Evolutionary conservation across 1,140 invertebrate genomes (phyloP).

Genomic region (Oedothorax gibbosus): DNA sequence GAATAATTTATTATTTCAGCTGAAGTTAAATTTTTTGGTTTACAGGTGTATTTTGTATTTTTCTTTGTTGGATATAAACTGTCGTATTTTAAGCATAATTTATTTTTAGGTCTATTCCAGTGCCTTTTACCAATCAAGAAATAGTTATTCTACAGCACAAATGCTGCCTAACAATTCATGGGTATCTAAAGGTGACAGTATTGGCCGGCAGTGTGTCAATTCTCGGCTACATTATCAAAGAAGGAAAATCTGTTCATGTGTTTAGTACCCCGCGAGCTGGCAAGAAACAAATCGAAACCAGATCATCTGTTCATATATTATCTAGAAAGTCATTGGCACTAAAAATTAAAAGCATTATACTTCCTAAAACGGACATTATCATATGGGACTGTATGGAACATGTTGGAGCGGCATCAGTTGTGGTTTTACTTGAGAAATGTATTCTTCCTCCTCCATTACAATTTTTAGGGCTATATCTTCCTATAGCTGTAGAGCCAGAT

Average conservation of each 20-base stretch:
- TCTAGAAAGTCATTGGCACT: not conserved
- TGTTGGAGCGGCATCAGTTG: not conserved
- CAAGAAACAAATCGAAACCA: not conserved
- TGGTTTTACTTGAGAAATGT: not conserved
- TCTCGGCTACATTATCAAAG: not conserved
- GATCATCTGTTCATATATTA: not conserved
- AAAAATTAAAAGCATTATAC: not conserved
- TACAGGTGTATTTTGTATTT: too few species aligned
- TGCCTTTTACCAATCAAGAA: not conserved
- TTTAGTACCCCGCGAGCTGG: slow-evolving; percentile 1
- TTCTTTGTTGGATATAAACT: not conserved
- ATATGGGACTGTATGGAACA: not conserved
- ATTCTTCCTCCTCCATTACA: not conserved
- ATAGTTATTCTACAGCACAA: slow-evolving; percentile 16
- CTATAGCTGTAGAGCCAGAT: not conserved
- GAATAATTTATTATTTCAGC: too few species aligned
- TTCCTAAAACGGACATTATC: not conserved
- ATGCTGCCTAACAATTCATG: not conserved
- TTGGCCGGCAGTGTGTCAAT: not conserved
- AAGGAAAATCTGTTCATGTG: not conserved
- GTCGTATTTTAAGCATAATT: not conserved
- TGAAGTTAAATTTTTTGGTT: too few species aligned
- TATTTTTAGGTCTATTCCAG: not conserved
- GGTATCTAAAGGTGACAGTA: slow-evolving; percentile 5
- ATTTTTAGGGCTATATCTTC: slow-evolving; percentile 5